A percentile compares a stretch with the other conserved stretches of the same genome.
phyloP scores from a whole-genome alignment of 2,888 invertebrate species.

The Lasioglossum leucozonium region DNA sequence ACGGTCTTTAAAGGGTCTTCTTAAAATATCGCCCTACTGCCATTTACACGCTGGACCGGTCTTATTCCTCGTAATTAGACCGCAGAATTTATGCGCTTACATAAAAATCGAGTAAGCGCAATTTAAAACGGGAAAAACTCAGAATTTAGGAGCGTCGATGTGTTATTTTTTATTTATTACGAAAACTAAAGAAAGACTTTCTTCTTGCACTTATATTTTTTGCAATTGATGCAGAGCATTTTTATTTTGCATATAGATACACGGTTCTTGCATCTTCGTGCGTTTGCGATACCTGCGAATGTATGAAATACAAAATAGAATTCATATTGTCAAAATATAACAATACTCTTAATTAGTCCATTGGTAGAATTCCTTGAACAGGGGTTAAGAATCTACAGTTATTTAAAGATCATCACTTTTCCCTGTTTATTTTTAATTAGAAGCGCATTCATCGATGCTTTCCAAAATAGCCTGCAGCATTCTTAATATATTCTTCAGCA shows the following conservation, averaged over 20 bases:
- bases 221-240: too few relatives aligned
- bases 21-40: background rate
- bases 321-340: too few relatives aligned
- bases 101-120: background rate
- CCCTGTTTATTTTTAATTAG: background rate
- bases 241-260: too few relatives aligned
- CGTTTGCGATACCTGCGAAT: too few relatives aligned
- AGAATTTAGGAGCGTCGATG: too few relatives aligned
- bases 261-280: too few relatives aligned
- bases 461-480: background rate
- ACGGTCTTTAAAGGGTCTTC: background rate
- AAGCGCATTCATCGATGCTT: background rate
- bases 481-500: background rate
- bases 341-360: background rate
- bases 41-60: background rate
- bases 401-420: background rate
- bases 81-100: background rate
- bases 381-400: background rate
- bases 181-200: too few relatives aligned
- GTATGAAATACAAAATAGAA: too few relatives aligned
- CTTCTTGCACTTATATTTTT: too few relatives aligned
- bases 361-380: background rate
- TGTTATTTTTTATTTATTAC: too few relatives aligned
- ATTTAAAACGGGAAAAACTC: background rate
- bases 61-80: background rate